A percentile compares a stretch with the other conserved stretches of the same genome.
phyloP scores from a whole-genome alignment of 2,888 invertebrate genomes.

The Adineta ricciae region DNA sequence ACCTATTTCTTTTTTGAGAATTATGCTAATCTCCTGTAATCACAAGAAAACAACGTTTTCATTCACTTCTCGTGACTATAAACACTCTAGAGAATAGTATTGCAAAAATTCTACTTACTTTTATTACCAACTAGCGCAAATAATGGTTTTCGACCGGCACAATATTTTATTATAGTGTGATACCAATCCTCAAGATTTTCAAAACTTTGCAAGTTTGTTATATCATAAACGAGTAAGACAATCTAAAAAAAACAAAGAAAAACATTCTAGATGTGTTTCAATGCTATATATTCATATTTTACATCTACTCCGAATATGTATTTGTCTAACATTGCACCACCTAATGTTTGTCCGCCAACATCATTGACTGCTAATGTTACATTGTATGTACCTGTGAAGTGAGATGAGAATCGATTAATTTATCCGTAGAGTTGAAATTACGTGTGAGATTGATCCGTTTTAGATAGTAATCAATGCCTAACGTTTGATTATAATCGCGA shows the following conservation, averaged over 20 bases:
- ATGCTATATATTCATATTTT: slow-evolving; percentile 36
- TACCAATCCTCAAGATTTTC: slow-evolving; percentile 67
- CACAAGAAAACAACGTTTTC: no score
- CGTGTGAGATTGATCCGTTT: slow-evolving; percentile 59
- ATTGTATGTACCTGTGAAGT: slow-evolving; percentile 50
- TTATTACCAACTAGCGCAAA: slow-evolving; percentile 54
- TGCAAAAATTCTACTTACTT: slow-evolving; percentile 41
- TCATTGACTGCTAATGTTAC: slow-evolving; percentile 71
- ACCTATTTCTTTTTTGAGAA: background rate
- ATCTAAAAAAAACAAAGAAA: slow-evolving; percentile 64
- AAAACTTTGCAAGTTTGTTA: slow-evolving; percentile 69
- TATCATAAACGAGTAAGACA: slow-evolving; percentile 69
- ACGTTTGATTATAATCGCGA: slow-evolving; percentile 56
- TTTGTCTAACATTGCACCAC: slow-evolving; percentile 66
- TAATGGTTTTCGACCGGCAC: slow-evolving; percentile 47
- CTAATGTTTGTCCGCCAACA: slow-evolving; percentile 67
- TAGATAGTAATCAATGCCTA: slow-evolving; percentile 65
- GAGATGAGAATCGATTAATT: no score
- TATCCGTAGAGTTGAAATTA: slow-evolving; percentile 37
- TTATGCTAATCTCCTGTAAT: no score
- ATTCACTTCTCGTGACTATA: background rate
- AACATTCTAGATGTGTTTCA: background rate
- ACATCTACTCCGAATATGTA: slow-evolving; percentile 54
- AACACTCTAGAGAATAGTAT: background rate
- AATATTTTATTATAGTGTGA: slow-evolving; percentile 47